Percentiles rank a stretch among this genome's conserved stretches.
Evolutionary conservation across 2,113 vertebrate genomes (phyloP).

Genomic region (Cryptomyrus ogoouensis): DNA sequence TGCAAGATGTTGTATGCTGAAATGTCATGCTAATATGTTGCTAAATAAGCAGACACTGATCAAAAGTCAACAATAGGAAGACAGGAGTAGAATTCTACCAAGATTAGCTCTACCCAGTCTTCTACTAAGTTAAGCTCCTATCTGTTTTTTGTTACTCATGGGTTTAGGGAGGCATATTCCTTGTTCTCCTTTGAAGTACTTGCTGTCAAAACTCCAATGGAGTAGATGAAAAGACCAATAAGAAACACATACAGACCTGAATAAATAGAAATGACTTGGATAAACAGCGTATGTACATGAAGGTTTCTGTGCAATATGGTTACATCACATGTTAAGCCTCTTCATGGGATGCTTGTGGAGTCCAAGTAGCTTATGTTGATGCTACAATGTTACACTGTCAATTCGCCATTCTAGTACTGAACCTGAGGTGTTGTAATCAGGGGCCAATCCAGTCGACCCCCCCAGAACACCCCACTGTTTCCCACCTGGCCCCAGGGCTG

Average conservation of each 20-base stretch:
- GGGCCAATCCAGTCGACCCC: not conserved
- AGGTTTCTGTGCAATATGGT: not conserved
- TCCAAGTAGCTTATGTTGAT: not conserved
- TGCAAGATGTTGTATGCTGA: not conserved
- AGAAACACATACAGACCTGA: not conserved
- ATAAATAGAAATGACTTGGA: not conserved
- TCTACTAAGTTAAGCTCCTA: not conserved
- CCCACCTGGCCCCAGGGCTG: conserved; percentile 10
- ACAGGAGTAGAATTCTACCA: not conserved
- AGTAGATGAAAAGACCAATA: not conserved
- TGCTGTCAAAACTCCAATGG: not conserved
- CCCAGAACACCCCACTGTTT: not conserved
- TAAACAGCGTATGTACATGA: not conserved
- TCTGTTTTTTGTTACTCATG: not conserved
- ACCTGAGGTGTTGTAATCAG: not conserved
- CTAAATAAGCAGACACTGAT: not conserved
- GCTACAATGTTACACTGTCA: not conserved
- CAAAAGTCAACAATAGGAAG: not conserved
- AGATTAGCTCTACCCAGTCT: not conserved
- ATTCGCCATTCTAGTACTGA: not conserved
- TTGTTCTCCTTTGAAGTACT: not conserved
- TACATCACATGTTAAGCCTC: not conserved
- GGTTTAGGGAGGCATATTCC: not conserved
- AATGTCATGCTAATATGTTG: not conserved
- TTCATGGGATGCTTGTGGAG: not conserved